A percentile compares a stretch with the other conserved stretches of the same genome.
Conservation (phyloP, 2,888 invertebrate genomes). For the Colletes collaris region DNA sequence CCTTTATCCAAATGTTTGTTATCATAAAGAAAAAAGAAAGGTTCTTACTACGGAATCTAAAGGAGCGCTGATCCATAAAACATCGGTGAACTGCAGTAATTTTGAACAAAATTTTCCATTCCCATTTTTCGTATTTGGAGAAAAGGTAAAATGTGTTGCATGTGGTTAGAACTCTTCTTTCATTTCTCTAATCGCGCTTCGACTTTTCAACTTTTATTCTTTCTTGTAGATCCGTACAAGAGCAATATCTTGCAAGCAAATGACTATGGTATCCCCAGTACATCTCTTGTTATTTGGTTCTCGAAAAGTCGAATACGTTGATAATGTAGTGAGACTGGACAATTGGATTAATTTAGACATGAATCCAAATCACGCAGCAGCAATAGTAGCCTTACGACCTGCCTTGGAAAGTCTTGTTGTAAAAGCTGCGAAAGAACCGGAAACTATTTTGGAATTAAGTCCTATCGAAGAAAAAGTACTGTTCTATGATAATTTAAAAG, state of each 20-base stretch:
- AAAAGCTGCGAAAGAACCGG: constrained; percentile 91
- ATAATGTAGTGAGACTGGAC: constrained; percentile 92
- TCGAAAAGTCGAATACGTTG: constrained; percentile 92
- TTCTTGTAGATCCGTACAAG: constrained; percentile 91
- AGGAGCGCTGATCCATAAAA: constrained; percentile 97
- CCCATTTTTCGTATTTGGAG: constrained; percentile 98
- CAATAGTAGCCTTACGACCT: constrained; percentile 93
- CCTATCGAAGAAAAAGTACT: constrained; percentile 87
- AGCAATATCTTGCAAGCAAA: constrained; percentile 97
- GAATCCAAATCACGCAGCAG: constrained; percentile 90
- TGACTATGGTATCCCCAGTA: constrained; percentile 97
- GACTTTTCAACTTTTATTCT: constrained; percentile 19
- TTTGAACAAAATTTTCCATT: constrained; percentile 93
- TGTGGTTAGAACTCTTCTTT: no score
- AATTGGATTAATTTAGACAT: constrained; percentile 97
- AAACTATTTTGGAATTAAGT: constrained; percentile 87
- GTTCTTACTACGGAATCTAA: constrained; percentile 98
- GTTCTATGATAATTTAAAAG: neutral
- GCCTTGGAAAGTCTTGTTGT: constrained; percentile 94
- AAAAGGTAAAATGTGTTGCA: constrained; percentile 87
- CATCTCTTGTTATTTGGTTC: constrained; percentile 96
- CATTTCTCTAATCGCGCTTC: neutral
- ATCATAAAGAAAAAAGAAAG: constrained; percentile 97
- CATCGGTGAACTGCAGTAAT: constrained; percentile 97
- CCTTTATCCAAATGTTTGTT: constrained; percentile 98